Evolutionary conservation across 2,888 invertebrate species (phyloP), one percentile per base, ranked within the genome.

Genomic region (Clitarchus hookeri): DNA sequence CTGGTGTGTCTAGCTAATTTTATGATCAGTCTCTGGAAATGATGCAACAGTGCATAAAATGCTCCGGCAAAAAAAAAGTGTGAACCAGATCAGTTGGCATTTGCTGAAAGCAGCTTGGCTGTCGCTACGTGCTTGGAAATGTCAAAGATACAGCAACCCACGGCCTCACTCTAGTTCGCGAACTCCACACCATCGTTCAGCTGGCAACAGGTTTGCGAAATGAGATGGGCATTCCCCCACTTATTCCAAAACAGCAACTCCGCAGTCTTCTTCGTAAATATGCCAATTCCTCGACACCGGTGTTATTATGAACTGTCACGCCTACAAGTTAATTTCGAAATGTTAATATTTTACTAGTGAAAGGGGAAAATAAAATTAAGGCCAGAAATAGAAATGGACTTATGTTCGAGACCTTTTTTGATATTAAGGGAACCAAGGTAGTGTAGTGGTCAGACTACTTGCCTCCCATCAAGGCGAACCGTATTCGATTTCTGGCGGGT

Each of bases 141-240:
- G 65, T 65, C 65, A 65, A 19, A 65, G 65, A 0, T n/a, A n/a
- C 65, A n/a, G n/a, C n/a, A 23, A 65, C 65, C n/a, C 23, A 23
- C 65, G n/a, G 65, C 8, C 12, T 16, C 65, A n/a, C 23, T 65
- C 65, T 23, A 65, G n/a, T 65, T 65, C n/a, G 65, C 65, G 48
- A 48, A 13, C 48, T 48, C 48, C 48, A 48, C 16, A 48, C 0
- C 8, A 48, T 23, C 65, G 19, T 19, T 19, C 8, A 23, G n/a
- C 65, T 65, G 65, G 65, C 65, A n/a, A 65, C 65, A 65, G 65
- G 65, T 65, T 65, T 65, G n/a, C 65, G 19, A 65, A 65, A 65
- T 23, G 23, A 65, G 19, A 65, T 65, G 23, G 65, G 0, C 6
- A n/a, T 23, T 19, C 11, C 65, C n/a, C 65, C 65, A n/a, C 23